These are phyloP conservation scores for Papilio glaucus DNA, from an alignment of 1,140 invertebrate genomes.

Conservation along the genomic window DNA sequence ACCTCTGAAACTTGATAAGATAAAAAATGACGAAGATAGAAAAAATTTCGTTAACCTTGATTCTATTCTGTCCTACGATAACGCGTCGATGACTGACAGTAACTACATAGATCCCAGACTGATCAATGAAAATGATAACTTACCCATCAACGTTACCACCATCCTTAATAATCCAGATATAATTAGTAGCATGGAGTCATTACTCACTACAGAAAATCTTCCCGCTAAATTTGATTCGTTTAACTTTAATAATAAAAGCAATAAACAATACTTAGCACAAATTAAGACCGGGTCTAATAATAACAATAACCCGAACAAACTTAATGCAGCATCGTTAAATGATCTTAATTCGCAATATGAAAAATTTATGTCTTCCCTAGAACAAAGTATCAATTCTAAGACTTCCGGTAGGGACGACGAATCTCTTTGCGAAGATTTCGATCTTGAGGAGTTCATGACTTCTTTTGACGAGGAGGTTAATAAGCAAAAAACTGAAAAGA, in stretches of 20 bases:
- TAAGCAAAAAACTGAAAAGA: slow-evolving; percentile 72
- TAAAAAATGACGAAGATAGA: slow-evolving; percentile 69
- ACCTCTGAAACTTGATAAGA: slow-evolving; percentile 77
- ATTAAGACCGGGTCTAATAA: slow-evolving; percentile 49
- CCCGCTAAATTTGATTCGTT: slow-evolving; percentile 78
- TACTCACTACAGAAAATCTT: slow-evolving; percentile 76
- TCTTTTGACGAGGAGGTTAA: slow-evolving; percentile 79
- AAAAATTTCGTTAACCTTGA: slow-evolving; percentile 75
- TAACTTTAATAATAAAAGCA: slow-evolving; percentile 58
- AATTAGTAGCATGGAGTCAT: slow-evolving; percentile 80
- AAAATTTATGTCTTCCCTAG: slow-evolving; percentile 81
- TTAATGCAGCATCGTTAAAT: slow-evolving; percentile 64
- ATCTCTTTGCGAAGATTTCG: slow-evolving; percentile 80
- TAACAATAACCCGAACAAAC: slow-evolving; percentile 57
- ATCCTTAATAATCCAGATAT: slow-evolving; percentile 79
- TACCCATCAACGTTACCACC: slow-evolving; percentile 77
- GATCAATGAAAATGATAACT: slow-evolving; percentile 80
- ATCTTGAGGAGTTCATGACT: slow-evolving; percentile 82
- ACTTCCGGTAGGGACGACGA: slow-evolving; percentile 79
- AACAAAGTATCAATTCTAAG: slow-evolving; percentile 80
- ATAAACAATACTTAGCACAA: slow-evolving; percentile 47
- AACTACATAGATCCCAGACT: slow-evolving; percentile 78
- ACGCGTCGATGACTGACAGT: slow-evolving; percentile 76
- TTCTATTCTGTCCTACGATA: slow-evolving; percentile 69
- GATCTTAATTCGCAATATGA: slow-evolving; percentile 78